Base-by-base conservation (phyloP, 2,888 invertebrate species). In the Caenorhabditis afra region DNA sequence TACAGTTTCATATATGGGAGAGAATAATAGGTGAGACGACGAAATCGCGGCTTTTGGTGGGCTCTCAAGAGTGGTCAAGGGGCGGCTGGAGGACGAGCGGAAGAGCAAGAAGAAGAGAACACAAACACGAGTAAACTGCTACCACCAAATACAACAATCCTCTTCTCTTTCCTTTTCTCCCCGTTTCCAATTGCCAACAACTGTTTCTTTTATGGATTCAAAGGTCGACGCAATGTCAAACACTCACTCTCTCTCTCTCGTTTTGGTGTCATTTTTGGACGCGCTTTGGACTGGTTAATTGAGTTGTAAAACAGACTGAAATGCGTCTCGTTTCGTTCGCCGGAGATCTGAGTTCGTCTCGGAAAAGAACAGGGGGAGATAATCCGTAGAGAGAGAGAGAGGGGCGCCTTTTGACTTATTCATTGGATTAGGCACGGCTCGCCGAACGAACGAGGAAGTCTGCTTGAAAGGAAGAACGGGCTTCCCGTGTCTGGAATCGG, bases 191-290 rank as follows among this genome's bases (percentile, higher is more conserved):
- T n/a, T n/a, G n/a, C n/a, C n/a, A n/a, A 41, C 67, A 50, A 47
- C 58, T 55, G 50, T 73, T 66, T 44, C 58, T 71, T 74, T 66
- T 65, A 74, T 66, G 61, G 59, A 73, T 41, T 62, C 47, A 20
- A 22, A 55, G n/a, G 14, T 14, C 16, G n/a, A n/a, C n/a, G 14
- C 44, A 52, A 47, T 59, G 59, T 45, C 44, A 44, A 59, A 47
- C 23, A 59, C n/a, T n/a, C n/a, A n/a, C n/a, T n/a, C n/a, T n/a
- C n/a, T n/a, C n/a, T n/a, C n/a, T n/a, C n/a, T n/a, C n/a, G n/a
- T n/a, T n/a, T n/a, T n/a, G n/a, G n/a, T n/a, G n/a, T n/a, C n/a
- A n/a, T n/a, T n/a, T n/a, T n/a, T n/a, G n/a, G n/a, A n/a, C n/a
- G n/a, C n/a, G n/a, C n/a, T n/a, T n/a, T n/a, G n/a, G n/a, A n/a